phyloP scores from a whole-genome alignment of 2,888 invertebrate genomes.

The Archips crataeganus region DNA sequence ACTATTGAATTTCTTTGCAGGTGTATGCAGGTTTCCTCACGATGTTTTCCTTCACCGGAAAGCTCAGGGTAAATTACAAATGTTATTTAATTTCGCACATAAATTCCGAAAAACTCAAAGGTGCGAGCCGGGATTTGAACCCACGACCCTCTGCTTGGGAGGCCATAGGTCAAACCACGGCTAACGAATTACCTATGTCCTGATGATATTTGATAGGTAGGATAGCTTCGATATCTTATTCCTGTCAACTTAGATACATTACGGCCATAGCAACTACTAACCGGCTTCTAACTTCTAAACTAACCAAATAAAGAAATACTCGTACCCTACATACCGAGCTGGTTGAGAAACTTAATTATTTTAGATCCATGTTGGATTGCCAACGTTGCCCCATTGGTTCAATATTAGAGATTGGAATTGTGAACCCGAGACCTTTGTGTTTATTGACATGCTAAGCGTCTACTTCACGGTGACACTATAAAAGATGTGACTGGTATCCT shows the following conservation, averaged over 20 bases:
- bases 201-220: too few relatives aligned
- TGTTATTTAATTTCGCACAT: too few relatives aligned
- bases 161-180: too few relatives aligned
- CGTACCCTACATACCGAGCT: conserved; percentile 61
- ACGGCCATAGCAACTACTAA: conserved; percentile 13
- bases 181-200: too few relatives aligned
- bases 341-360: conserved; percentile 57
- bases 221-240: too few relatives aligned
- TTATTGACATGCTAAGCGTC: background rate
- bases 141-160: too few relatives aligned
- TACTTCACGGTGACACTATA: background rate
- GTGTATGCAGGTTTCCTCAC: too few relatives aligned
- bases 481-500: background rate
- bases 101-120: too few relatives aligned
- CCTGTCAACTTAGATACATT: background rate
- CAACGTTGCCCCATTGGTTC: conserved; percentile 12
- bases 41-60: too few relatives aligned
- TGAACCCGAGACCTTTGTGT: background rate
- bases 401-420: background rate
- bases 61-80: too few relatives aligned
- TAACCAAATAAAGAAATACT: conserved; percentile 57
- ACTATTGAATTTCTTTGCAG: too few relatives aligned
- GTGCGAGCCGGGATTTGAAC: too few relatives aligned
- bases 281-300: conserved; percentile 47
- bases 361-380: background rate